Conservation (phyloP, 2,113 vertebrate species). For the Dasyornis broadbenti region DNA sequence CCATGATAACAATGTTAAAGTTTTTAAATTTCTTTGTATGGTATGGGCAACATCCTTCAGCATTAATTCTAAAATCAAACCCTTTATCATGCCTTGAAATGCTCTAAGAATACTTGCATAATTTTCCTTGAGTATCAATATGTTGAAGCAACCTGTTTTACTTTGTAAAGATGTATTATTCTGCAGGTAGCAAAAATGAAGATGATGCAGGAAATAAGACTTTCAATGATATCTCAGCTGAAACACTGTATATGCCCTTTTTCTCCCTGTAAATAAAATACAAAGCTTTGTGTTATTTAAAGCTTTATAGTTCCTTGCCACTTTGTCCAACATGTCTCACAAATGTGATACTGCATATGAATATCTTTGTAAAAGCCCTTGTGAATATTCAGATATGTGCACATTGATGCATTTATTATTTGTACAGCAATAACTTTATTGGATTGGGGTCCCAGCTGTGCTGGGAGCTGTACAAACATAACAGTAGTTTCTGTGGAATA, state of each 20-base stretch:
- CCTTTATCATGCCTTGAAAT: neutral
- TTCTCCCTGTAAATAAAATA: slow-evolving; percentile 2
- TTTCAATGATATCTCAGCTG: neutral
- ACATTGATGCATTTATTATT: slow-evolving; percentile 47
- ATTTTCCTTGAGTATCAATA: neutral
- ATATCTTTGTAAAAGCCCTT: slow-evolving; percentile 25
- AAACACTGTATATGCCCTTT: neutral
- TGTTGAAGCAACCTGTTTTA: neutral
- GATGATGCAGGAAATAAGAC: neutral
- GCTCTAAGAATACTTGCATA: neutral
- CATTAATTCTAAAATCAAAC: neutral
- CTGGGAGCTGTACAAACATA: neutral
- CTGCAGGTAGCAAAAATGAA: slow-evolving; percentile 5
- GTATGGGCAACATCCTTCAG: neutral
- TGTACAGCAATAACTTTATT: slow-evolving; percentile 28
- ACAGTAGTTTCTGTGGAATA: neutral
- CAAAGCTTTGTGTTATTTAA: neutral
- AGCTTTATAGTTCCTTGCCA: slow-evolving; percentile 17
- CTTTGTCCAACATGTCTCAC: slow-evolving; percentile 7
- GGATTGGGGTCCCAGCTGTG: slow-evolving; percentile 22
- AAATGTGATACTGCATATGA: slow-evolving; percentile 12
- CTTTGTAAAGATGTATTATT: neutral
- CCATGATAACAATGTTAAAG: neutral
- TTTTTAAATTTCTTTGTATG: neutral
- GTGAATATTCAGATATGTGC: slow-evolving; percentile 55